Base-by-base conservation (phyloP, 1,140 invertebrate genomes). In the Eriocheir sinensis region DNA sequence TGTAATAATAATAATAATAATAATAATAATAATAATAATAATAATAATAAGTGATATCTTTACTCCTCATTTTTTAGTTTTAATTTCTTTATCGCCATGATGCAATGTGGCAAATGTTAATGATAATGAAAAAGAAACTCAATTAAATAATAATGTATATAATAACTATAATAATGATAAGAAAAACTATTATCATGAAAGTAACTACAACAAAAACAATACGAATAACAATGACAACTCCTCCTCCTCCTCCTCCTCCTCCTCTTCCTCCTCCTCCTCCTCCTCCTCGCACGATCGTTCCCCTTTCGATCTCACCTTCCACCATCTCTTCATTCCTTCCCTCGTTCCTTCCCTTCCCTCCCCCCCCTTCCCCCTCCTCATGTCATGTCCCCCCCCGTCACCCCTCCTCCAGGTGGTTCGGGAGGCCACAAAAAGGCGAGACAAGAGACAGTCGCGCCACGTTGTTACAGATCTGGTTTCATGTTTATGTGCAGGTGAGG, bases 381-480 rank as follows among this genome's bases (percentile, higher is more conserved):
- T 86, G 17, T 30, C 38, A 41, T 40, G 6, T 89, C 6, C 21
- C 40, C 21, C 86, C 17, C 48, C 41, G 38, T n/a, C 48, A 30
- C 36, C 48, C 0, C 41, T 44, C 30, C 48, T 89, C 30, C 83
- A 86, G 34, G 83, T 32, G 41, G 48, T n/a, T 27, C 40, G 48
- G 12, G 48, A 44, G 48, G 30, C 9, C 41, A 86, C 34, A 41
- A 53, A 80, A 40, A 79, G 36, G 60, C n/a, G 90, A 91, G 90
- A 80, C 30, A 80, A 41, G 53, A 80, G 90, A 80, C 90, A 91
- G 90, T 79, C n/a, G 21, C 38, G 60, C 60, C 40, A 3, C 32
- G 90, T 80, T 91, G 90, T 91, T 91, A 80, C 90, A 80, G 90
- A 79, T 91, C 90, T 80, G n/a, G 90, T 91, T 91, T 91, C 90